Evolutionary conservation across 1,140 invertebrate genomes (phyloP), one percentile per base, ranked within the genome.

Genomic region (Cephus cinctus): DNA sequence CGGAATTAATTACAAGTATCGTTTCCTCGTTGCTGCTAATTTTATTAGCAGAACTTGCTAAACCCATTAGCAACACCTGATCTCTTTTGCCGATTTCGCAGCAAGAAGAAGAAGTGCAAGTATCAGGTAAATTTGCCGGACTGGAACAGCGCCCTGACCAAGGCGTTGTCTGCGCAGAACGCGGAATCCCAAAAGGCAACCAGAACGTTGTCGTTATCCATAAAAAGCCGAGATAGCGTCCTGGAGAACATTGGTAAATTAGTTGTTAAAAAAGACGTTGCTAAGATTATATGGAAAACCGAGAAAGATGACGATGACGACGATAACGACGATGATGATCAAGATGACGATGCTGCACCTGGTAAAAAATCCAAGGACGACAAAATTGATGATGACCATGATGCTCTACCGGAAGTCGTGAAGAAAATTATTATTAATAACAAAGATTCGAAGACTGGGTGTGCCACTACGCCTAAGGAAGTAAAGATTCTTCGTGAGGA

Each of bases 31-130:
- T n/a, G n/a, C n/a, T n/a, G n/a, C n/a, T n/a, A n/a, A n/a, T n/a
- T n/a, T n/a, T n/a, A n/a, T n/a, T n/a, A n/a, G n/a, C n/a, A n/a
- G n/a, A n/a, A n/a, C n/a, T n/a, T n/a, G n/a, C n/a, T n/a, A n/a
- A n/a, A n/a, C n/a, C n/a, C n/a, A n/a, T n/a, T n/a, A n/a, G n/a
- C n/a, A n/a, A n/a, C n/a, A n/a, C n/a, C n/a, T n/a, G n/a, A n/a
- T n/a, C n/a, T n/a, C n/a, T n/a, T n/a, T n/a, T n/a, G n/a, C n/a
- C n/a, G n/a, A 9, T 32, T 30, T 44, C 50, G 4, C 14, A 75
- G 73, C 32, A 67, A 67, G 35, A 72, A 73, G 43, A 71, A 73
- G 44, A 71, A 71, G 18, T 75, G 73, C 52, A 67, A 65, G 15
- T 56, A 30, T 12, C 56, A 54, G 21, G 35, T 69, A 14, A 71